Percentiles rank a stretch among this genome's conserved stretches.
Evolutionary conservation across 2,113 vertebrate genomes (phyloP).

Genomic region (Australoheros scitulus): DNA sequence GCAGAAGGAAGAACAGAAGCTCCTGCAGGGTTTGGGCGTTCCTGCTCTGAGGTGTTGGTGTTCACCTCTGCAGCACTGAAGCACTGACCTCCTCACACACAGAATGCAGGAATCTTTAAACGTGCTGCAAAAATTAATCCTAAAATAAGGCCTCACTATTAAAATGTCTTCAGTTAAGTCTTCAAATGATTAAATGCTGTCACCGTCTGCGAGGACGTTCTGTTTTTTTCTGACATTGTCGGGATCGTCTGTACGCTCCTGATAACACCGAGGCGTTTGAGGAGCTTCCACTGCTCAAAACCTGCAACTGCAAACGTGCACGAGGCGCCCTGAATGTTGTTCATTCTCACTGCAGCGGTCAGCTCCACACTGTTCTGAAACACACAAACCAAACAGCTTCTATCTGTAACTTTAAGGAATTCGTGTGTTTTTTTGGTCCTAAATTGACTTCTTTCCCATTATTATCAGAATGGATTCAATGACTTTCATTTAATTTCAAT

Average conservation of each 20-base stretch:
- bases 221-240: background rate
- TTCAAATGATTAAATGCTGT: background rate
- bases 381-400: rapidly evolving
- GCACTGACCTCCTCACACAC: too few species aligned
- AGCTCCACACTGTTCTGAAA: background rate
- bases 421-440: rapidly evolving
- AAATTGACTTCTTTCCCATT: too few species aligned
- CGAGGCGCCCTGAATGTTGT: rapidly evolving
- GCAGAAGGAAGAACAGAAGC: rapidly evolving
- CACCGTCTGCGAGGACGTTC: background rate
- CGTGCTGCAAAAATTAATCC: background rate
- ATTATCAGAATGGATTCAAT: background rate
- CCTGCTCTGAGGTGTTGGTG: background rate
- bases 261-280: too few species aligned
- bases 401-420: background rate
- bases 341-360: rapidly evolving
- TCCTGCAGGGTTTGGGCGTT: background rate
- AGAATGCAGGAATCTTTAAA: background rate
- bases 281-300: too few species aligned
- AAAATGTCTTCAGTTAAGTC: background rate
- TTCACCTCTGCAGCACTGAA: background rate
- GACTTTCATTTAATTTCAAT: background rate
- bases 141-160: background rate
- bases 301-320: rapidly evolving
- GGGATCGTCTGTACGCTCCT: background rate